phyloP scores from a whole-genome alignment of 2,113 vertebrate species.

The Triplophysa tibetana region DNA sequence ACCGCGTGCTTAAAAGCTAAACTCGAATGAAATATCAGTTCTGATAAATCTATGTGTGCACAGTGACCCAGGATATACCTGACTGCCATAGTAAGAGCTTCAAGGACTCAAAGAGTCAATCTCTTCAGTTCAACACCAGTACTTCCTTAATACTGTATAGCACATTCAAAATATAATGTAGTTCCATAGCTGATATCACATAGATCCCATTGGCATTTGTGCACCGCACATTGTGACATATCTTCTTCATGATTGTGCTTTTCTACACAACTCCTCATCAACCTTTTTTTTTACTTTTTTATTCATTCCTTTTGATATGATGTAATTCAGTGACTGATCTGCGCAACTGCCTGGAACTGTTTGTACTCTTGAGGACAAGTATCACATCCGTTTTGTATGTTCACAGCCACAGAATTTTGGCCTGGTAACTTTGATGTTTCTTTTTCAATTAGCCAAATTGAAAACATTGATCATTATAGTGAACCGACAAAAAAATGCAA shows the following conservation, averaged over 20 bases:
- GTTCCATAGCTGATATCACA: neutral
- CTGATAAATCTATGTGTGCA: neutral
- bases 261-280: constrained; percentile 28
- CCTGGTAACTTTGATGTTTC: constrained; percentile 23
- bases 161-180: too few species aligned
- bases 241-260: constrained; percentile 57
- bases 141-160: too few species aligned
- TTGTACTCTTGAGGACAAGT: constrained; percentile 46
- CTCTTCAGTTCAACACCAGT: too few species aligned
- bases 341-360: constrained; percentile 61
- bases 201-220: neutral
- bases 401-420: constrained; percentile 43
- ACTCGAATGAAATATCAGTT: neutral
- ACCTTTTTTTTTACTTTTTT: constrained; percentile 40
- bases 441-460: neutral
- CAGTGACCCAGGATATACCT: neutral
- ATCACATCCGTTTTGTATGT: constrained; percentile 47
- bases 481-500: neutral
- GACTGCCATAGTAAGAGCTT: neutral
- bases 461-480: constrained; percentile 9
- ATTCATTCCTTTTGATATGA: constrained; percentile 58
- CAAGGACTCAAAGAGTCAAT: neutral
- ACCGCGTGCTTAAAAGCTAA: neutral
- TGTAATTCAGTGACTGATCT: constrained; percentile 59
- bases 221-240: neutral